phyloP scores from a whole-genome alignment of 37 sponge, comb jelly and placozoan genomes.

The Hormiphora californensis region DNA sequence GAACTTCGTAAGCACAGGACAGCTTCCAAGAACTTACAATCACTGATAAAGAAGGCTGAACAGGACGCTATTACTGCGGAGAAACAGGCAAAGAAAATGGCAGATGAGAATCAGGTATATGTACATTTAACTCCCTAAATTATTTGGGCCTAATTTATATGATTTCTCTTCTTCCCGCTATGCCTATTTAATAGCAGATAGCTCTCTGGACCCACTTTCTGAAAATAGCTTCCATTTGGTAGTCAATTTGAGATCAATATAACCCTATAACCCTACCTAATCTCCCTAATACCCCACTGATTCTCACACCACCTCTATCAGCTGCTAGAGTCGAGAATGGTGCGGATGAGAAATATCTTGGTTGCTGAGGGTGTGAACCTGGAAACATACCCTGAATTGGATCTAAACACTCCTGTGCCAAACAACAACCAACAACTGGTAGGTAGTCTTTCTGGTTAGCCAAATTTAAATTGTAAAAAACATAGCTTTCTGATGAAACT shows the following conservation, averaged over 20 bases:
- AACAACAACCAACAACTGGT: too few species aligned
- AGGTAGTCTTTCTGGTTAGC: too few species aligned
- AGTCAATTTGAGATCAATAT: too few species aligned
- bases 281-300: neutral
- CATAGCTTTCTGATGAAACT: too few species aligned
- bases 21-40: slow-evolving; percentile 1
- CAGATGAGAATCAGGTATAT: slow-evolving; percentile 34
- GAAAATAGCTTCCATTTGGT: too few species aligned
- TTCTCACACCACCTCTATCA: neutral
- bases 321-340: slow-evolving; percentile 23
- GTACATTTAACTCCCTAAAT: too few species aligned
- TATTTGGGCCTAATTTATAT: too few species aligned
- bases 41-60: slow-evolving; percentile 2
- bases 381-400: slow-evolving; percentile 30
- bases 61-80: slow-evolving; percentile 12
- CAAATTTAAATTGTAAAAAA: too few species aligned
- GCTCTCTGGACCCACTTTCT: too few species aligned
- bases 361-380: neutral
- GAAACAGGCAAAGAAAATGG: neutral
- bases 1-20: slow-evolving; percentile 13
- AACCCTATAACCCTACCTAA: too few species aligned
- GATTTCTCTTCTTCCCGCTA: too few species aligned
- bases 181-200: too few species aligned
- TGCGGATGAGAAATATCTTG: neutral
- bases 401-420: neutral